phyloP scores from a whole-genome alignment of 2,888 invertebrate species.

The Portevinia maculata region DNA sequence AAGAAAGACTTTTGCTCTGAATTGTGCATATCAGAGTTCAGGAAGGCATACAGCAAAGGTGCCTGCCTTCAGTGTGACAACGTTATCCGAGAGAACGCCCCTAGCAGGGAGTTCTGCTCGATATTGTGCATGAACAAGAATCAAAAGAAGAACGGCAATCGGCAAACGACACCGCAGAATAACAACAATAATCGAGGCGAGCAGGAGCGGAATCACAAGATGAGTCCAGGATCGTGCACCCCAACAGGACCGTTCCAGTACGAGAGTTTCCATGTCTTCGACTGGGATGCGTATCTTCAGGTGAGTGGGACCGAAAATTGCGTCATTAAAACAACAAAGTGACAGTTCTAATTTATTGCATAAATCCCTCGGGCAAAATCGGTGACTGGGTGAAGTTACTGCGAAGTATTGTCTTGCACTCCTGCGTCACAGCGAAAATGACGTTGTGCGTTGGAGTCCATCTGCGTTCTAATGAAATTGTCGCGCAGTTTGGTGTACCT shows the following conservation, averaged over 20 bases:
- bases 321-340: background rate
- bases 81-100: constrained; percentile 89
- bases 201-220: constrained; percentile 76
- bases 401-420: too few species aligned
- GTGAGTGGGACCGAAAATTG: constrained; percentile 74
- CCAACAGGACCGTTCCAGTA: constrained; percentile 89
- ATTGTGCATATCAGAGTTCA: constrained; percentile 93
- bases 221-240: constrained; percentile 81
- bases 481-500: background rate
- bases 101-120: constrained; percentile 92
- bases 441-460: background rate
- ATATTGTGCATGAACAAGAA: constrained; percentile 92
- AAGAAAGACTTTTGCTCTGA: constrained; percentile 97
- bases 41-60: constrained; percentile 94
- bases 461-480: background rate
- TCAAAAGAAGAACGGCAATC: constrained; percentile 88
- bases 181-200: constrained; percentile 77
- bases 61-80: constrained; percentile 94
- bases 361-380: too few species aligned
- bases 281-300: constrained; percentile 92
- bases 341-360: background rate
- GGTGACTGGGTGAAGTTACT: too few species aligned
- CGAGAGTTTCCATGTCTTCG: constrained; percentile 91
- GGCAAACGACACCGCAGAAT: constrained; percentile 43
- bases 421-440: too few species aligned